Evolutionary conservation across 2,797 vertebrate genomes (phyloP), one percentile per base, ranked within the genome.

Genomic region (Brachyalestes nurse): DNA sequence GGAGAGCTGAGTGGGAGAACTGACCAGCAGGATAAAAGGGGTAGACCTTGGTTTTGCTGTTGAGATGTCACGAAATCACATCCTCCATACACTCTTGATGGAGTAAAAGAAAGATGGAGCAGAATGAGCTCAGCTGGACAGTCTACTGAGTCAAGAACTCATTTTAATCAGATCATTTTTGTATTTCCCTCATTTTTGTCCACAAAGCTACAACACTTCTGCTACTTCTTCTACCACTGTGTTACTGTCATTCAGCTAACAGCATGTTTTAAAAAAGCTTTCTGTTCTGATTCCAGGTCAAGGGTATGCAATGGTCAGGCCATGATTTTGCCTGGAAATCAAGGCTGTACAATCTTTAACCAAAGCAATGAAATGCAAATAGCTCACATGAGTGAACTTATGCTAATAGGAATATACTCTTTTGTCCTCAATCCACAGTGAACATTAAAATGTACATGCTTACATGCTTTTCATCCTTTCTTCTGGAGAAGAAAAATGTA

Each of bases 341-440:
- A 77, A 21, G 45, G 28, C 19, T 23, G 45, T 64, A 16, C 47
- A 60, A 61, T 9, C 16, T 62, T 75, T 62, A 64, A 49, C 21
- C 58, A 75, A 61, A 8, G 1, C 58, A 64, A 49, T 13, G 58
- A 75, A 51, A 65, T 64, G 42, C 58, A 65, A 76, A 65, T 65
- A 19, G 51, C 42, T 17, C 70, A 53, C 49, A 38, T 19, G 25
- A 72, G 14, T 38, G 61, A 65, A 62, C 17, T 76, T 53, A 65
- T 64, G 74, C 61, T 34, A 65, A 51, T 64, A 16, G 38, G 19
- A 14, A 66, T 66, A 47, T 40, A 53, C 38, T 53, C 47, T 21
- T 66, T 47, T 66, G 49, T 55, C 61, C 17, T 34, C 47, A 66
- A 21, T 53, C 21, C 53, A 76, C 51, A 49, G 12, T 65, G 74